Conservation (phyloP, 2,888 invertebrate species). For the Oxytorus armatus region DNA sequence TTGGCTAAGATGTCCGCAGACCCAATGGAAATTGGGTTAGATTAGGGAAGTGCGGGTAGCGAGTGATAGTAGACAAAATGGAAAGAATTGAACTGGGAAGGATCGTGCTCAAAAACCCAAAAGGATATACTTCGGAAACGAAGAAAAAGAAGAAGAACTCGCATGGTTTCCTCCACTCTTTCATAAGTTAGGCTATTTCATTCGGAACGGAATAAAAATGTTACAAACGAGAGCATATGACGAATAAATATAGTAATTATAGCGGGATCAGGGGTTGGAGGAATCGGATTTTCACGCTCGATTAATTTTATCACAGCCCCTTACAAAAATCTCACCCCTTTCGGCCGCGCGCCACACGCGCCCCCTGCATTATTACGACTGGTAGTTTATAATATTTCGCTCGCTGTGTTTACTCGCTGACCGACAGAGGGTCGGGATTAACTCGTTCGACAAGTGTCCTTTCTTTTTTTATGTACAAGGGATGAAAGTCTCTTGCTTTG, state of each 20-base stretch:
- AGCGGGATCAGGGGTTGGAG: not conserved
- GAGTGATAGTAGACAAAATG: too few species aligned
- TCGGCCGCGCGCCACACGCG: conserved; percentile 11
- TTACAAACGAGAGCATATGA: not conserved
- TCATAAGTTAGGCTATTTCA: too few species aligned
- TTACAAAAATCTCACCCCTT: conserved; percentile 24
- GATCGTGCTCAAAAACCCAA: too few species aligned
- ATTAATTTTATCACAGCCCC: conserved; percentile 62
- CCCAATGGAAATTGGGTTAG: too few species aligned
- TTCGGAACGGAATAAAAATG: too few species aligned
- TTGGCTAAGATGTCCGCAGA: too few species aligned
- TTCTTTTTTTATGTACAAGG: conserved; percentile 14
- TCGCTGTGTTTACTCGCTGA: conserved; percentile 48
- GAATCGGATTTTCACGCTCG: conserved; percentile 35
- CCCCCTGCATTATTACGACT: conserved; percentile 25
- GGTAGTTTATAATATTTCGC: conserved; percentile 51
- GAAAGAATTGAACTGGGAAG: too few species aligned
- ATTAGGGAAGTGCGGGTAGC: too few species aligned
- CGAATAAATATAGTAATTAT: not conserved
- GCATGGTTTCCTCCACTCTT: too few species aligned
- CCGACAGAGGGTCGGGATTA: conserved; percentile 66
- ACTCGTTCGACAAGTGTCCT: conserved; percentile 63
- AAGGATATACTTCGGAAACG: too few species aligned
- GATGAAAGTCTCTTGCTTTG: conserved; percentile 30
- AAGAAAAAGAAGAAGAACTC: too few species aligned